Base-by-base conservation (phyloP, 2,113 vertebrate genomes). In the Oncorhynchus nerka region DNA sequence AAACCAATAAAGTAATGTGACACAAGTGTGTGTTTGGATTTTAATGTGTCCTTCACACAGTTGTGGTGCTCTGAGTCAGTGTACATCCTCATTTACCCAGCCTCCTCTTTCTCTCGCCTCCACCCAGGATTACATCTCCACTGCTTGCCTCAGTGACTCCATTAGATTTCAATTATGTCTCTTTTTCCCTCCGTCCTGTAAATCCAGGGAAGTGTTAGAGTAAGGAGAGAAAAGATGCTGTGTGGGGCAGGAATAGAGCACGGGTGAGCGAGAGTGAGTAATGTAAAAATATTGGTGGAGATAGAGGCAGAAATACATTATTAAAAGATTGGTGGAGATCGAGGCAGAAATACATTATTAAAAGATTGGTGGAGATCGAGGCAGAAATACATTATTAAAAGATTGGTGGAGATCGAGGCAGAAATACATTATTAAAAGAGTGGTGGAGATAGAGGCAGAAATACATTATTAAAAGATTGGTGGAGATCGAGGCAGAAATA, bases 81-180 rank as follows among this genome's bases (percentile, higher is more conserved):
- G 39, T 39, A 39, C 8, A 51, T 51, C 49, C 49, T 51, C 49
- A 15, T 51, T 16, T 15, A 51, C 49, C 49, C 49, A 51, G 49
- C 12, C 15, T 51, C 15, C 12, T 51, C 49, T 15, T 51, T 51
- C 49, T 51, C 11, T 16, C 16, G 2, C 9, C 39, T 11, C 73
- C 57, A 70, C 77, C 51, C 73, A 49, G 45, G 74, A 81, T 81
- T 66, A 69, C 61, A 69, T 78, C 75, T 59, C 74, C 45, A 70
- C 61, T 62, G 66, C 76, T 84, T 80, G 77, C 78, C 77, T 83
- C 77, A 80, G 83, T 77, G 45, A 81, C 81, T 84, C 83, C 69
- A 86, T 86, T 83, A 83, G 70, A 83, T 87, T 86, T 82, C 78
- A 85, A 79, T 88, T 81, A 85, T 70, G 71, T 65, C 75, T 71